phyloP scores from a whole-genome alignment of 2,888 invertebrate genomes.

The Apomyelois bistriatella region DNA sequence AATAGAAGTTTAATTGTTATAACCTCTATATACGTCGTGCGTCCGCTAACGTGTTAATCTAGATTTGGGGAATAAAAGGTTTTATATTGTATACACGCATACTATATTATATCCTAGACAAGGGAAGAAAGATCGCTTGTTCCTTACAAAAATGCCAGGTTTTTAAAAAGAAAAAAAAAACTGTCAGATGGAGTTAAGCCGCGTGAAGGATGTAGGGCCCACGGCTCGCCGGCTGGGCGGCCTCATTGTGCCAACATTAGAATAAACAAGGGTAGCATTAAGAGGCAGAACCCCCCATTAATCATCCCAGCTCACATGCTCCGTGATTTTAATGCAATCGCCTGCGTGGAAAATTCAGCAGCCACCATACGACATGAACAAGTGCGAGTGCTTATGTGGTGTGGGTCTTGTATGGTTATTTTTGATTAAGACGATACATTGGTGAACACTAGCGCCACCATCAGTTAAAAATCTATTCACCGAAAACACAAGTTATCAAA shows the following conservation, averaged over 20 bases:
- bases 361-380: constrained; percentile 25
- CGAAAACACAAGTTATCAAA: too few species aligned
- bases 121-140: not conserved
- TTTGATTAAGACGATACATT: too few species aligned
- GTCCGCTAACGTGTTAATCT: too few species aligned
- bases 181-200: not conserved
- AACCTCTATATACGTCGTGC: too few species aligned
- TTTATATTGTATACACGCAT: not conserved
- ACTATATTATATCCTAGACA: not conserved
- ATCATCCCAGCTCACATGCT: constrained; percentile 44
- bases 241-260: constrained; percentile 23
- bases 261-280: constrained; percentile 44
- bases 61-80: too few species aligned
- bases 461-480: too few species aligned
- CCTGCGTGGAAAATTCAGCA: constrained; percentile 41
- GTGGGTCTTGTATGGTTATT: not conserved
- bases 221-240: not conserved
- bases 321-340: constrained; percentile 43
- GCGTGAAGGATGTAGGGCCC: not conserved
- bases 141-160: not conserved
- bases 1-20: too few species aligned
- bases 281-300: constrained; percentile 39
- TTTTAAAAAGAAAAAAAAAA: not conserved
- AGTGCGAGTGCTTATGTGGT: too few species aligned
- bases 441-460: too few species aligned